Evolutionary conservation across 1,140 invertebrate species (phyloP), one percentile per base, ranked within the genome.

Genomic region (Sarcophaga peregrina): DNA sequence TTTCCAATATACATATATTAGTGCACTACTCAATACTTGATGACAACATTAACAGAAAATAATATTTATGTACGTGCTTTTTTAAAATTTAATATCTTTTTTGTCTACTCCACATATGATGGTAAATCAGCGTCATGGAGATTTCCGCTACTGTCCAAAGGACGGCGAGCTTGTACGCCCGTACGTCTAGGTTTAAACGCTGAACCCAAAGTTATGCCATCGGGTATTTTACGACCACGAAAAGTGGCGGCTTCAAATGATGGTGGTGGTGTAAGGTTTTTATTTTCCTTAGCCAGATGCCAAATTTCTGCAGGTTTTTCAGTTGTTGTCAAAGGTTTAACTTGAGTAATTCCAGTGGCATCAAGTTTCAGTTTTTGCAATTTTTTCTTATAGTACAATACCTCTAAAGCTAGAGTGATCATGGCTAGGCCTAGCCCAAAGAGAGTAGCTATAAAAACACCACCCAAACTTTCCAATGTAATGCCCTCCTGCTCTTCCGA

Each of bases 381-480:
- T 68, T 68, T 68, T 68, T 68, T 68, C 62, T 94, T 94, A 87
- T 96, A 95, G 86, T 96, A 96, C 50, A 96, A 91, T 0, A 97
- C 94, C 89, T 97, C 96, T 83, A 94, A 94, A 0, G 93, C 94
- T 11, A 97, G 90, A 0, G 96, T 96, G 6, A 96, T 87, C 94
- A 97, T 96, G 0, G 96, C 96, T 50, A 97, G 86, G 0, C 94
- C 94, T 6, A 97, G 90, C 0, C 96, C 96, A 86, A 96, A 96
- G 0, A 97, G 90, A 0, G 96, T 97, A 3, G 96, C 96, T 84
- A 97, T 97, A 86, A 97, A 97, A 5, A 97, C 96, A 8, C 96
- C 96, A 84, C 96, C 96, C 85, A 97, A 93, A 91, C 95, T 96
- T 85, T 97, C 95, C 5, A 97, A 89, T 0, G 96, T 96, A 45